These are phyloP conservation scores for Tricholauxania praeusta DNA, from an alignment of 2,888 invertebrate species.

Conservation along the genomic window DNA sequence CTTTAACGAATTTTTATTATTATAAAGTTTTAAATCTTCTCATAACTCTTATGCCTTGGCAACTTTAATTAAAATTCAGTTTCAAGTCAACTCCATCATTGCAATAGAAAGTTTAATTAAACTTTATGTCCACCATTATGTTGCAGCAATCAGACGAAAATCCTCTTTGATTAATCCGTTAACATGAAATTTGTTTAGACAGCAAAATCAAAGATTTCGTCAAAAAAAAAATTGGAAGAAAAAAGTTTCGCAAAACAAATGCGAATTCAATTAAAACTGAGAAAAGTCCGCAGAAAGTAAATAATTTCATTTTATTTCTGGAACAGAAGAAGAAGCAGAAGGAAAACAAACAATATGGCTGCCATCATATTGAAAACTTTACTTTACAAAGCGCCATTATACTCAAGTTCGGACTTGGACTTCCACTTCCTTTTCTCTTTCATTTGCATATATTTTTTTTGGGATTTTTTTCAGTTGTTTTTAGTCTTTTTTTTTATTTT, in stretches of 20 bases:
- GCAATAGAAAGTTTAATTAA: constrained; percentile 46
- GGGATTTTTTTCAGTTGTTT: neutral
- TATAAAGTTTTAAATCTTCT: too few relatives aligned
- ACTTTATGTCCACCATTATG: constrained; percentile 20
- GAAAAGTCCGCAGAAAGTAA: constrained; percentile 17
- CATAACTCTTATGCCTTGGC: too few relatives aligned
- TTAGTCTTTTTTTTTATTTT: constrained; percentile 4
- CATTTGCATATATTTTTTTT: constrained; percentile 32
- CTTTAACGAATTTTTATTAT: too few relatives aligned
- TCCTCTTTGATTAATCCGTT: neutral
- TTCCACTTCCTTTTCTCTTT: constrained; percentile 20
- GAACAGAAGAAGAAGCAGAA: neutral
- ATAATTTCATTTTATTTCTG: constrained; percentile 30
- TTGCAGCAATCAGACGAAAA: neutral
- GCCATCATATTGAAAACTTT: constrained; percentile 35
- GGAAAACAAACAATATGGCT: constrained; percentile 13
- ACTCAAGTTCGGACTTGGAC: constrained; percentile 11
- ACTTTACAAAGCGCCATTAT: constrained; percentile 27
- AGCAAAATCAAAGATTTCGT: constrained; percentile 31
- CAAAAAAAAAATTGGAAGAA: neutral
- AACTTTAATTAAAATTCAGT: too few relatives aligned
- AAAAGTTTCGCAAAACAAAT: constrained; percentile 30
- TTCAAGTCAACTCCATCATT: neutral
- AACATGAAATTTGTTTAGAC: constrained; percentile 45
- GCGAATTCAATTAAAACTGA: constrained; percentile 37